Evolutionary conservation across 2,888 invertebrate species (phyloP).

Genomic region (Julus scandinavius): DNA sequence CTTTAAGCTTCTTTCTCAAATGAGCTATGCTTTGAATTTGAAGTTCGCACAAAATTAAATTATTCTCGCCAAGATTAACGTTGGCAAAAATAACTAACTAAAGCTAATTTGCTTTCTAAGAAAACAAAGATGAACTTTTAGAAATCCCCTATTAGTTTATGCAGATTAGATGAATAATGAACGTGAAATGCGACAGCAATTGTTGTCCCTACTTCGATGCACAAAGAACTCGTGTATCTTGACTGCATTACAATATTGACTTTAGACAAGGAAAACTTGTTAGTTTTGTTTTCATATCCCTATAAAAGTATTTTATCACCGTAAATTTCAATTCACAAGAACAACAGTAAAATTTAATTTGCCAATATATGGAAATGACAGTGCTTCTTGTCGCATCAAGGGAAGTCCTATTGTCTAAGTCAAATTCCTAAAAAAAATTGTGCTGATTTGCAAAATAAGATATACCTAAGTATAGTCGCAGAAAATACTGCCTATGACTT

Average conservation of each 20-base stretch:
- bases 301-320: not conserved
- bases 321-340: not conserved
- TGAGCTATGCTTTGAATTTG: not conserved
- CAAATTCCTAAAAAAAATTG: not conserved
- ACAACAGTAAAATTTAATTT: not conserved
- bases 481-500: not conserved
- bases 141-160: not conserved
- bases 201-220: not conserved
- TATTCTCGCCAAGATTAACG: slow-evolving; percentile 28
- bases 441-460: not conserved
- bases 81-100: slow-evolving; percentile 31
- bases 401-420: not conserved
- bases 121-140: slow-evolving; percentile 22
- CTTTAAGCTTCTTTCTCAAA: slow-evolving; percentile 10
- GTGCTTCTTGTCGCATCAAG: not conserved
- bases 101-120: slow-evolving; percentile 19
- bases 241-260: not conserved
- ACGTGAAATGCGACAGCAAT: not conserved
- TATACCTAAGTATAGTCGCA: not conserved
- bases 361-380: not conserved
- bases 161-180: not conserved
- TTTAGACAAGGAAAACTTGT: not conserved
- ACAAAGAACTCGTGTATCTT: not conserved
- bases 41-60: not conserved
- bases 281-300: not conserved